Base-by-base conservation (phyloP, 2,888 invertebrate genomes). In the Chymomyza amoena region DNA sequence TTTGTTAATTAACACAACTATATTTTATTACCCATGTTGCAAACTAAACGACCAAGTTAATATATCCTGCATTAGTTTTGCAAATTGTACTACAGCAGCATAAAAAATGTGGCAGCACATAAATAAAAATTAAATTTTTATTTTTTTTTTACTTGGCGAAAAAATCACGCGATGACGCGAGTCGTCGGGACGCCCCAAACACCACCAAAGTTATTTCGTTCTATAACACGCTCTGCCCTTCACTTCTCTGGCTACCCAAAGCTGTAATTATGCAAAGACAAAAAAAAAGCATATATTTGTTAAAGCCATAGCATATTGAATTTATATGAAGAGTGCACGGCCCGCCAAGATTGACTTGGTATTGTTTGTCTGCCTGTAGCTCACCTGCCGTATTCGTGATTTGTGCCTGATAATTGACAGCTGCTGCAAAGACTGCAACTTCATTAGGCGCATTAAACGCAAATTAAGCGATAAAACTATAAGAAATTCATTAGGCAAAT, bases 401-500 rank as follows among this genome's bases (percentile, higher is more conserved):
- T 75, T 79, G 61, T 36, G 68, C 68, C 74, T 70, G 59, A 61
- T 61, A 63, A 70, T 74, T 72, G 76, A 80, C 76, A 80, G 79
- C 68, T 39, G 16, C 25, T 18, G 36, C 72, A 75, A 72, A 20
- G 39, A 66, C 60, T 66, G 87, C 66, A 75, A 85, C 86, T 84
- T 84, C 88, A 84, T 84, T 84, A 87, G 75, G 73, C 82, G 62
- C 84, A 78, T 66, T 66, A 51, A 66, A 60, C 66, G 61, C 85
- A 87, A 87, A 84, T 84, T 81, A 84, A 84, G 77, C 80, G 75
- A 80, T 84, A 88, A 84, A 76, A 68, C 83, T 74, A 68, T 75
- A 76, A 70, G 82, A 88, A 84, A 87, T 88, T 87, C 88, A 84
- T 86, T 86, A 85, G 77, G 81, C 75, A 75, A 88, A 85, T 87